Percentiles rank a stretch among this genome's conserved stretches.
phyloP scores from a whole-genome alignment of 2,113 vertebrate genomes.

The Brienomyrus longianalis region DNA sequence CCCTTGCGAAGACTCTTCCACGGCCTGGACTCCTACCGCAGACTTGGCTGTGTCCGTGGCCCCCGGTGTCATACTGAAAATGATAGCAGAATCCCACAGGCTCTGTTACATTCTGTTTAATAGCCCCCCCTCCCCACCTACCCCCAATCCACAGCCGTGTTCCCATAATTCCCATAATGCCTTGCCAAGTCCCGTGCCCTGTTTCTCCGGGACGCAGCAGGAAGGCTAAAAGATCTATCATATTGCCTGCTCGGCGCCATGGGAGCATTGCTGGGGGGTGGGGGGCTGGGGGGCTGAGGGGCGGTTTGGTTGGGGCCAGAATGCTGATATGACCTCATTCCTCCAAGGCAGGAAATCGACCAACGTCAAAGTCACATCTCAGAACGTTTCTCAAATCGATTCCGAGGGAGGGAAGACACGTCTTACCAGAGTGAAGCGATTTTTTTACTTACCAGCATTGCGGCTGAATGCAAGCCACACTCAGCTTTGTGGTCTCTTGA shows the following conservation, averaged over 20 bases:
- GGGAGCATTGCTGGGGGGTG: slow-evolving; percentile 26
- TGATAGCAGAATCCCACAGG: neutral
- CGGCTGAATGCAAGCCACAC: slow-evolving; percentile 26
- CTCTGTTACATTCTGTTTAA: neutral
- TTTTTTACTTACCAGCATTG: slow-evolving; percentile 39
- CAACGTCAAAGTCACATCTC: slow-evolving; percentile 19
- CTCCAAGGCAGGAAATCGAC: slow-evolving; percentile 46
- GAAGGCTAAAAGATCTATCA: slow-evolving; percentile 34
- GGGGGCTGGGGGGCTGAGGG: slow-evolving; percentile 16
- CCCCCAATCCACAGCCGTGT: neutral
- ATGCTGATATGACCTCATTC: slow-evolving; percentile 15
- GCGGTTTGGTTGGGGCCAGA: slow-evolving; percentile 1
- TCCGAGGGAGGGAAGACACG: slow-evolving; percentile 32
- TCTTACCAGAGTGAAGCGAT: slow-evolving; percentile 27
- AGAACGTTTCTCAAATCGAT: slow-evolving; percentile 24
- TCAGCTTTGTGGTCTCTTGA: slow-evolving; percentile 31
- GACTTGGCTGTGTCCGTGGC: neutral
- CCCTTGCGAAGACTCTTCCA: neutral
- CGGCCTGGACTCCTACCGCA: neutral
- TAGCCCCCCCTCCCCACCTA: neutral
- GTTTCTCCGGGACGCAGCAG: slow-evolving; percentile 33
- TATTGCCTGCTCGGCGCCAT: slow-evolving; percentile 37
- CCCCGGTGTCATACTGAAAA: neutral
- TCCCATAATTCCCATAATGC: neutral
- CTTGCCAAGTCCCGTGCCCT: slow-evolving; percentile 33